Percentiles rank a stretch among this genome's conserved stretches.
phyloP scores from a whole-genome alignment of 2,797 vertebrate genomes.

The Toxotes lorentzi region DNA sequence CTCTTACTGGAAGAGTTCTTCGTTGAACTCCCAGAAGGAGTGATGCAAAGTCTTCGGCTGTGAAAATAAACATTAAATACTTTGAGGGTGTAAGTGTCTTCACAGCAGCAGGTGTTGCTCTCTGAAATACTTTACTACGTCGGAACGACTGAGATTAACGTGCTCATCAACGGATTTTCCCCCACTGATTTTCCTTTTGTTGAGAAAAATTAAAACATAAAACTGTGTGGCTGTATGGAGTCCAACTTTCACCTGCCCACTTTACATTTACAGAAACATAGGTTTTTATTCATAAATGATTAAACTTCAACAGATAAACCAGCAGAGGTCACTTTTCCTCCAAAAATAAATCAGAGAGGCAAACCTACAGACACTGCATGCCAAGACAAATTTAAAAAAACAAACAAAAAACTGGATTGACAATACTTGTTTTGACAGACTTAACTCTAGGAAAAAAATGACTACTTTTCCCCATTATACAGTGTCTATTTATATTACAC shows the following conservation, averaged over 20 bases:
- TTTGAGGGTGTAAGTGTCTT: background rate
- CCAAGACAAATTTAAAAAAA: background rate
- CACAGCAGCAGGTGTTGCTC: background rate
- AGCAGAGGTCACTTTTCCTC: conserved; percentile 48
- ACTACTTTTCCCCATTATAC: background rate
- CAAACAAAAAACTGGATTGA: background rate
- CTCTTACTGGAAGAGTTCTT: conserved; percentile 40
- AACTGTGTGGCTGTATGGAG: background rate
- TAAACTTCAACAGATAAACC: conserved; percentile 30
- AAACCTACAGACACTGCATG: background rate
- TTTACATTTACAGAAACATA: background rate
- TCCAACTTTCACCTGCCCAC: background rate
- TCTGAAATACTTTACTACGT: background rate
- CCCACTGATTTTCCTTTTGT: background rate
- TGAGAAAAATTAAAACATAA: background rate
- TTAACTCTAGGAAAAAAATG: background rate
- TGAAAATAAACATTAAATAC: background rate
- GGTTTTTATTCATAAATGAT: background rate
- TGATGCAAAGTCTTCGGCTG: background rate
- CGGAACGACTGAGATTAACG: background rate
- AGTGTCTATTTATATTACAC: background rate
- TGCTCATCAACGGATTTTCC: background rate
- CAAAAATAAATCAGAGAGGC: background rate
- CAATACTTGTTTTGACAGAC: background rate
- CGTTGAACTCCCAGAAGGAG: conserved; percentile 19